These are phyloP conservation scores for Eidolon dupreanum DNA, from an alignment of 2,797 vertebrate species.

Conservation along the genomic window DNA sequence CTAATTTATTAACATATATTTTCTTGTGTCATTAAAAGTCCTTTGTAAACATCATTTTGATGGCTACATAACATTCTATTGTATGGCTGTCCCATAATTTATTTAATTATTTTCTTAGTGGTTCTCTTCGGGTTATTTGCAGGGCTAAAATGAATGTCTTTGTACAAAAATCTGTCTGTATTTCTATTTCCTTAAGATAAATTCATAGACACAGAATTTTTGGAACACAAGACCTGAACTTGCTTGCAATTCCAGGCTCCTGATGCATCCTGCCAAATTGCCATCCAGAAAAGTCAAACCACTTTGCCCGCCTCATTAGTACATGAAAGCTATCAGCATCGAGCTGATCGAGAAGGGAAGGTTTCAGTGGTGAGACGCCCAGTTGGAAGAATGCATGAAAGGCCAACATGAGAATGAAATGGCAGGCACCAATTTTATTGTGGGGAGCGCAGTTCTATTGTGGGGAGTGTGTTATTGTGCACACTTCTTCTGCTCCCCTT, in stretches of 20 bases:
- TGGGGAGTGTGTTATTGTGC: no score
- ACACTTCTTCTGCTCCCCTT: no score
- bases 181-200: conserved; percentile 16
- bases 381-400: no score
- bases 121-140: neutral
- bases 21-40: neutral
- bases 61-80: neutral
- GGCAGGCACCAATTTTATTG: no score
- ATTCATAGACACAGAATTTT: neutral
- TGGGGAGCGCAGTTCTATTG: no score
- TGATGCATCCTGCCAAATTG: neutral
- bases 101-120: conserved; percentile 17
- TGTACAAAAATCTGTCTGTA: neutral
- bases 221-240: neutral
- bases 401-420: no score
- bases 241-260: neutral
- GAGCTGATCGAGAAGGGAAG: no score
- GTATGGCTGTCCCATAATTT: neutral
- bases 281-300: neutral
- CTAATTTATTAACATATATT: neutral
- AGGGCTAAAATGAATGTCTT: neutral
- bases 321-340: neutral
- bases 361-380: no score
- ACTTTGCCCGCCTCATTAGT: neutral
- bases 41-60: neutral